Conservation (phyloP, 2,888 invertebrate genomes). For the Rhopalosiphum nymphaeae region DNA sequence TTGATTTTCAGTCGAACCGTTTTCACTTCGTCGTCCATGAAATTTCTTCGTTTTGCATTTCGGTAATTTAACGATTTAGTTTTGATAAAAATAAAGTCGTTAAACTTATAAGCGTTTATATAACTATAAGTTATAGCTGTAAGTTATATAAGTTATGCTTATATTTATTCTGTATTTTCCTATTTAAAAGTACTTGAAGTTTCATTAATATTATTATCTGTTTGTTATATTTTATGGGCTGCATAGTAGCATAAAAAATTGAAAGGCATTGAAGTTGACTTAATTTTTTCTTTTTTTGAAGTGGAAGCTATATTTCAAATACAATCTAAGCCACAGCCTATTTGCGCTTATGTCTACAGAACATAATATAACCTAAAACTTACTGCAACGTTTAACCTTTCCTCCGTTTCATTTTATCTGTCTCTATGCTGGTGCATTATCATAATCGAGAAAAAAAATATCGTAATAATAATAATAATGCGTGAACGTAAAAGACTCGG, state of each 20-base stretch:
- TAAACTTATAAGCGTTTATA: neutral
- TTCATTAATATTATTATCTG: neutral
- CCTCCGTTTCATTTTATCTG: neutral
- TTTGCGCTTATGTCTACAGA: neutral
- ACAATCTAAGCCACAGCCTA: neutral
- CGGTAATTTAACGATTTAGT: too few relatives aligned
- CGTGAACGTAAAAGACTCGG: neutral
- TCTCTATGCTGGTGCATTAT: neutral
- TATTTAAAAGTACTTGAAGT: neutral
- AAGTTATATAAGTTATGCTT: neutral
- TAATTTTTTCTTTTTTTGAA: neutral
- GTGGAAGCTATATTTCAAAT: neutral
- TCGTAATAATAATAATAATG: neutral
- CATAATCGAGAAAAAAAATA: neutral
- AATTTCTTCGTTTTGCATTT: too few relatives aligned
- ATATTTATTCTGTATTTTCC: neutral
- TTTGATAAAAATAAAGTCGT: too few relatives aligned
- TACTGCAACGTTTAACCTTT: neutral
- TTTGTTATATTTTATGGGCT: neutral
- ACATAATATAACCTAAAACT: neutral
- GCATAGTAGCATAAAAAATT: neutral
- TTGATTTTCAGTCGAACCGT: too few relatives aligned
- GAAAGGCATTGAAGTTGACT: neutral
- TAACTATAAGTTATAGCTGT: too few relatives aligned
- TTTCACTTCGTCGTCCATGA: too few relatives aligned